Conservation (phyloP, 1,140 invertebrate species). For the Chionoecetes opilio region DNA sequence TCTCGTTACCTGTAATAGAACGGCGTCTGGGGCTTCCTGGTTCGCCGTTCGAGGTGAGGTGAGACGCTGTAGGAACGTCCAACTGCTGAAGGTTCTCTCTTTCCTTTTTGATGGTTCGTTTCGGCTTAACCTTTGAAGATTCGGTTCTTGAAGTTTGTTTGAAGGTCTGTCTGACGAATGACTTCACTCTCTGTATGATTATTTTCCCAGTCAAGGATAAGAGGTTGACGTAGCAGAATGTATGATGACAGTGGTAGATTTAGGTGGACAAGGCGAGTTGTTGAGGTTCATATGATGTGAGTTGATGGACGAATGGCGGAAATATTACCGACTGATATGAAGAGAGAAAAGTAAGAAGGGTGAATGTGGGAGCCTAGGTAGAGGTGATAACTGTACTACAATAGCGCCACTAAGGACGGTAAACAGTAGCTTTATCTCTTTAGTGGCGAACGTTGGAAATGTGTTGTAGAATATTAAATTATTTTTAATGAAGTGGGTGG, state of each 20-base stretch:
- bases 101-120: neutral
- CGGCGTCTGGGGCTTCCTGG: neutral
- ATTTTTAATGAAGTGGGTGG: too few species aligned
- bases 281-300: neutral
- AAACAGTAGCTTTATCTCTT: too few species aligned
- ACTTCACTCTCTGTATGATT: neutral
- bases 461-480: neutral
- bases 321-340: neutral
- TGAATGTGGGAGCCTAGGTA: neutral
- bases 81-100: neutral
- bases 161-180: neutral
- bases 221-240: neutral
- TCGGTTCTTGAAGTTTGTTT: neutral
- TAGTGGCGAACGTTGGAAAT: neutral
- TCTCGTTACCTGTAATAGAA: conserved; percentile 19
- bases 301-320: neutral
- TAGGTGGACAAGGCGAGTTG: neutral
- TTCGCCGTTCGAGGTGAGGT: neutral
- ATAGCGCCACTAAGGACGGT: too few species aligned
- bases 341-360: neutral
- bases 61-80: neutral
- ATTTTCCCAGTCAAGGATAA: neutral
- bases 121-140: neutral
- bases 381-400: neutral
- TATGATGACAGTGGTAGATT: neutral